phyloP scores from a whole-genome alignment of 2,113 vertebrate species.

The Gadus chalcogrammus region DNA sequence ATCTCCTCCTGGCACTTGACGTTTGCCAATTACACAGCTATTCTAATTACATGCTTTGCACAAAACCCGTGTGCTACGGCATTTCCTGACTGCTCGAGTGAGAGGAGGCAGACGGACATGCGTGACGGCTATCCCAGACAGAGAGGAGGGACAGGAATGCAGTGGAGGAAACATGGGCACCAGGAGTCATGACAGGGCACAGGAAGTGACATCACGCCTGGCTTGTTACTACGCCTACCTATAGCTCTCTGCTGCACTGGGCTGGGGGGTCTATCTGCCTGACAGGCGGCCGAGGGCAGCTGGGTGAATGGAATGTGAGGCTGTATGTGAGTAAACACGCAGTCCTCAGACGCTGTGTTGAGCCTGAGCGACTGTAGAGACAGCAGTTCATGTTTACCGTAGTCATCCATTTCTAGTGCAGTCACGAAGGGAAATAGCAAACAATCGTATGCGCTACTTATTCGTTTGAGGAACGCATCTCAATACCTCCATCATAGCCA shows the following conservation, averaged over 20 bases:
- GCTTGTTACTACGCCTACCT: constrained; percentile 44
- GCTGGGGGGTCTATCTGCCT: no score
- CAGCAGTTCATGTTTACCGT: no score
- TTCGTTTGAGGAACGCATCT: no score
- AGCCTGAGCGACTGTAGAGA: no score
- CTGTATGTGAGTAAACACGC: no score
- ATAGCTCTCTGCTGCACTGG: constrained; percentile 6
- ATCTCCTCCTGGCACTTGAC: constrained; percentile 15
- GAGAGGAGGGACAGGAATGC: constrained; percentile 18
- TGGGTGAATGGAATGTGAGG: no score
- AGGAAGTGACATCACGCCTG: constrained; percentile 41
- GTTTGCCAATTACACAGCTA: constrained; percentile 39
- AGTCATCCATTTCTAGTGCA: no score
- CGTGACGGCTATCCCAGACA: neutral
- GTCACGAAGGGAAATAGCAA: no score
- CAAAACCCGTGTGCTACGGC: constrained; percentile 40
- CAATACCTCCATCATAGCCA: no score
- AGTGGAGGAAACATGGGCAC: constrained; percentile 3
- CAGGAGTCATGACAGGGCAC: constrained; percentile 18
- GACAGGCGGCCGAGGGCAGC: no score
- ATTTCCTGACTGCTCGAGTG: constrained; percentile 42
- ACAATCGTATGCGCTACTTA: no score
- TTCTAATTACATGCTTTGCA: constrained; percentile 51
- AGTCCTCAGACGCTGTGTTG: no score
- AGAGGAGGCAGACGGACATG: constrained; percentile 8